A percentile compares a stretch with the other conserved stretches of the same genome.
These are phyloP conservation scores for Todiramphus saurophagus DNA, from an alignment of 2,113 vertebrate species.

Conservation along the genomic window DNA sequence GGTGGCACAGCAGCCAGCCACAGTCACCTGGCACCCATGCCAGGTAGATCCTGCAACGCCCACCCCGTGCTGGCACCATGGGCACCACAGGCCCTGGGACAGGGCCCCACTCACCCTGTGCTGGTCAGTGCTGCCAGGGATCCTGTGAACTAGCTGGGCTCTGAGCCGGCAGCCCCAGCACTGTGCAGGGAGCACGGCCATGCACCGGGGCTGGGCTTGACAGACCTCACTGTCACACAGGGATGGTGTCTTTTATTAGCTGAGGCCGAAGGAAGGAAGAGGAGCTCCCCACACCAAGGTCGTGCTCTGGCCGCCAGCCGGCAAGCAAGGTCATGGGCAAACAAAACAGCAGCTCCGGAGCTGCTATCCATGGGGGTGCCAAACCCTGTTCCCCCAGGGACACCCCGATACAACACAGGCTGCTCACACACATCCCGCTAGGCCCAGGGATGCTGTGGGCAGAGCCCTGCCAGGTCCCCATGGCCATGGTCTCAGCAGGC, in stretches of 20 bases:
- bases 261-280: slow-evolving; percentile 38
- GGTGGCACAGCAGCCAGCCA: background rate
- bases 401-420: background rate
- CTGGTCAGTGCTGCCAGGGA: background rate
- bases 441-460: background rate
- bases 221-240: background rate
- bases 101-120: background rate
- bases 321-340: background rate
- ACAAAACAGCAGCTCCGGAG: background rate
- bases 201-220: fast-evolving
- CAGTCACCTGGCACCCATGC: fast-evolving
- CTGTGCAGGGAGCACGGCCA: fast-evolving
- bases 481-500: fast-evolving
- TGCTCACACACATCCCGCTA: fast-evolving
- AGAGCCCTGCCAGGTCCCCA: background rate
- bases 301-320: background rate
- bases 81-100: background rate
- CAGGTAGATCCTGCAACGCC: background rate
- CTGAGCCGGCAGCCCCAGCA: background rate
- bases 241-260: slow-evolving; percentile 3
- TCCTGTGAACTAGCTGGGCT: fast-evolving
- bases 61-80: fast-evolving
- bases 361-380: background rate
- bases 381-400: background rate
- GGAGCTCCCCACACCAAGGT: background rate